Evolutionary conservation across 2,113 vertebrate species (phyloP).

Genomic region (Agapornis roseicollis): DNA sequence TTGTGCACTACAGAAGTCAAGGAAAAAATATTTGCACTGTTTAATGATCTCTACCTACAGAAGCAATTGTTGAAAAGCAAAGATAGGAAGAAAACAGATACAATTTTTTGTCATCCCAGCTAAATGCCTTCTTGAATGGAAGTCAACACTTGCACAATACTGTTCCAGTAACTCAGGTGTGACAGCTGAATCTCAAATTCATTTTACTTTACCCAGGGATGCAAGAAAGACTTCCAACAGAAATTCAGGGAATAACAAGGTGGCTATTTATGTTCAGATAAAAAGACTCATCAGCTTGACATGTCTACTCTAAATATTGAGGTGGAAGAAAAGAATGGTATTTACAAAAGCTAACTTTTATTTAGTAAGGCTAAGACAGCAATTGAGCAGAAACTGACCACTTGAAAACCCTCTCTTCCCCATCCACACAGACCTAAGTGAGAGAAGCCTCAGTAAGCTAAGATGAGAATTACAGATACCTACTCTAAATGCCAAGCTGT

Average conservation of each 20-base stretch:
- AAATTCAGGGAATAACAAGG: neutral
- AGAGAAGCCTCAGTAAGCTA: neutral
- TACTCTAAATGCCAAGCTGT: neutral
- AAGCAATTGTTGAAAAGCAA: neutral
- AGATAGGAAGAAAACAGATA: neutral
- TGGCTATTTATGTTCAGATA: neutral
- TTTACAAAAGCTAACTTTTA: slow-evolving; percentile 5
- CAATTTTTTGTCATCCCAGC: neutral
- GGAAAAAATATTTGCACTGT: neutral
- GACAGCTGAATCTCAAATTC: neutral
- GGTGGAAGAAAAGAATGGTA: neutral
- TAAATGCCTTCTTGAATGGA: neutral
- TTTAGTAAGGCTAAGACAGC: neutral
- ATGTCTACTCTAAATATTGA: neutral
- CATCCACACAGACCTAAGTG: neutral
- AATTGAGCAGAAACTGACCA: neutral
- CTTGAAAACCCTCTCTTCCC: neutral
- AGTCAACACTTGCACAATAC: neutral
- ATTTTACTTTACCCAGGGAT: neutral
- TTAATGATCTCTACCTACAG: neutral
- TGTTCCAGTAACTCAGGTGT: neutral
- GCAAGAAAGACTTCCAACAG: neutral
- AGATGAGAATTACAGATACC: neutral
- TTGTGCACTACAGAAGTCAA: neutral
- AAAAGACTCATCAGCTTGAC: neutral